Base-by-base conservation (phyloP, 2,113 vertebrate genomes). In the Elachura formosa region DNA sequence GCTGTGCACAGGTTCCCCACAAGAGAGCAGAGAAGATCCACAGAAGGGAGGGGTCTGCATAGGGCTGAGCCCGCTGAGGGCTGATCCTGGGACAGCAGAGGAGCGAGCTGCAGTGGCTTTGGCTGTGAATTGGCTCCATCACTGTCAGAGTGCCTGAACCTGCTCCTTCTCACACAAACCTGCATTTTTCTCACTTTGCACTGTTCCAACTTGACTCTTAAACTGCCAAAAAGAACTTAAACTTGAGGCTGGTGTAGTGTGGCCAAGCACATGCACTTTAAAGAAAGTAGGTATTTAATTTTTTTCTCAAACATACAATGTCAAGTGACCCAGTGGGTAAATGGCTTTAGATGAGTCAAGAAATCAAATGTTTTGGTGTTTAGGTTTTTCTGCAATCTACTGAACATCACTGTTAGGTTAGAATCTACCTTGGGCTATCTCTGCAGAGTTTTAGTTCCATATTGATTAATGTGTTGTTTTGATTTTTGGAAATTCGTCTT, bases 11-110 rank as follows among this genome's bases (percentile, higher is more conserved):
- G 79, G 38, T 71, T 96, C 52, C 80, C 97, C 97, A 98, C 97
- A 78, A 97, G 98, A 94, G 97, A 87, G 97, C 97, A 97, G 96
- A 67, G 77, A 89, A 81, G 94, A 62, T 68, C 94, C 73, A 74
- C n/a, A 6, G 12, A 56, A 93, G 33, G 71, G 84, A 54, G 31
- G 51, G 34, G 45, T 43, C 9, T 64, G 48, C 16, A 4, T 10
- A 0, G 1, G 64, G 62, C 75, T 84, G 76, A 62, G 36, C 12
- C n/a, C 78, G 84, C 77, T 64, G 64, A 61, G 62, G 2, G 12
- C 56, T 71, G 55, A 2, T 59, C 5, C 48, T 16, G 68, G 28
- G 45, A n/a, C 31, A 45, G 64, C 61, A 75, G 56, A 51, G 77
- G 52, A 51, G 26, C 31, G 48, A 87, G 7, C 10, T 12, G 2